Percentiles rank a stretch among this genome's conserved stretches.
These are phyloP conservation scores for Nycteola revayana DNA, from an alignment of 2,888 invertebrate species.

Conservation along the genomic window DNA sequence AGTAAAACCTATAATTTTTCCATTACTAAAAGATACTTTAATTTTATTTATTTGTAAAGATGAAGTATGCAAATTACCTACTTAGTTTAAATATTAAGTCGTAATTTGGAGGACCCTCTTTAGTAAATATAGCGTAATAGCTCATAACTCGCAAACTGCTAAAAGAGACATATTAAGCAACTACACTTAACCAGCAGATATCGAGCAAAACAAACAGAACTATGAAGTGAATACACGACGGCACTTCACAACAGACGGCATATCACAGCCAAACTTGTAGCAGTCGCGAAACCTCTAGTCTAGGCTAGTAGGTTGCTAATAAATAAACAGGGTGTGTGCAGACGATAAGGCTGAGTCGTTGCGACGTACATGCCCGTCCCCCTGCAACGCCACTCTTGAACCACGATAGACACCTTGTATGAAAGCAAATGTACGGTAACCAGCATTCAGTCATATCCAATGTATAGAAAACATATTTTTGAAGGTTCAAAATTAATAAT, in stretches of 20 bases:
- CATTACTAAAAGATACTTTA: too few relatives aligned
- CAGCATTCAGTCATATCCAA: too few relatives aligned
- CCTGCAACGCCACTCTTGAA: slow-evolving; percentile 36
- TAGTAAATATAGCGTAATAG: too few relatives aligned
- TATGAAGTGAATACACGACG: slow-evolving; percentile 19
- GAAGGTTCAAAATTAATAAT: too few relatives aligned
- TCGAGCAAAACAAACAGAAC: slow-evolving; percentile 13
- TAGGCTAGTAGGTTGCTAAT: slow-evolving; percentile 61
- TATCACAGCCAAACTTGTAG: slow-evolving; percentile 43
- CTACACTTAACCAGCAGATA: slow-evolving; percentile 13
- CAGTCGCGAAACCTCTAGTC: slow-evolving; percentile 37
- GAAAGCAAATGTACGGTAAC: too few relatives aligned
- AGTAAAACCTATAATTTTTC: too few relatives aligned
- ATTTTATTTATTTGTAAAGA: too few relatives aligned
- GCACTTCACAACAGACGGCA: slow-evolving; percentile 32
- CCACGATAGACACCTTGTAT: slow-evolving; percentile 42
- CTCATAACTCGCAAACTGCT: too few relatives aligned
- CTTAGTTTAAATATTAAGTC: too few relatives aligned
- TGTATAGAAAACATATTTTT: too few relatives aligned
- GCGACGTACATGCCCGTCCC: slow-evolving; percentile 32
- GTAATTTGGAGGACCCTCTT: too few relatives aligned
- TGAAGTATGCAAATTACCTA: too few relatives aligned
- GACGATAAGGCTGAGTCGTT: slow-evolving; percentile 66
- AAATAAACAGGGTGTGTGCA: slow-evolving; percentile 77
- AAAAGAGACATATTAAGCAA: background rate